These are phyloP conservation scores for Pinctada fucata DNA, from an alignment of 2,888 invertebrate genomes.

Conservation along the genomic window DNA sequence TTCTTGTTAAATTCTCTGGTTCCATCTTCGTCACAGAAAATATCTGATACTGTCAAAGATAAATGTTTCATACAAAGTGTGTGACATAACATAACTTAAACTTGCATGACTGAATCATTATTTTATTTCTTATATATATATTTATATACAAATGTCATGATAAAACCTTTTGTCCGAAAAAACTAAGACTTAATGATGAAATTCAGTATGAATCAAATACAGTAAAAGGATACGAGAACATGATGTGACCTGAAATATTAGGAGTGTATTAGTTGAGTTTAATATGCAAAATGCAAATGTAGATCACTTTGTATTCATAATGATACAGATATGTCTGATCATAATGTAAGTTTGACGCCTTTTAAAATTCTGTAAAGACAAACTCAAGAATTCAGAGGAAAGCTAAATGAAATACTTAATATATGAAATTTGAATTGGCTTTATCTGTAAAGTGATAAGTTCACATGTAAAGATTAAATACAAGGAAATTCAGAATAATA, in stretches of 20 bases:
- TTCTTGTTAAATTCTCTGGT: conserved; percentile 70
- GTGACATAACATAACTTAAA: neutral
- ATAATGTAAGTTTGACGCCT: neutral
- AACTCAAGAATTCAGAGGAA: no score
- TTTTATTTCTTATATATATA: neutral
- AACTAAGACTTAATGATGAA: no score
- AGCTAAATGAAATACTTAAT: no score
- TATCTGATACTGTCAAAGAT: conserved; percentile 48
- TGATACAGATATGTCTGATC: neutral
- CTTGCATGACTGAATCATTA: neutral
- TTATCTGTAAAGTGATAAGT: no score
- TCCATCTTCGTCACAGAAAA: conserved; percentile 76
- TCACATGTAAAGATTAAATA: neutral
- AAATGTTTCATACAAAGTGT: neutral
- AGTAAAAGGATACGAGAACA: conserved; percentile 74
- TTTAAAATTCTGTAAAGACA: neutral
- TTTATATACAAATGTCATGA: neutral
- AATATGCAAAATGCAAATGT: conserved; percentile 12
- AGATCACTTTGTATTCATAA: neutral
- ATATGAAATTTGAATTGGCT: no score
- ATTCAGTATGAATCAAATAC: no score
- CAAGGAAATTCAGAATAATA: neutral
- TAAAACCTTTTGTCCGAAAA: no score
- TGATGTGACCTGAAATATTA: conserved; percentile 70
- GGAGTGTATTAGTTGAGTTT: no score